A percentile compares a stretch with the other conserved stretches of the same genome.
phyloP scores from a whole-genome alignment of 1,140 invertebrate genomes.

The Lepeophtheirus salmonis region DNA sequence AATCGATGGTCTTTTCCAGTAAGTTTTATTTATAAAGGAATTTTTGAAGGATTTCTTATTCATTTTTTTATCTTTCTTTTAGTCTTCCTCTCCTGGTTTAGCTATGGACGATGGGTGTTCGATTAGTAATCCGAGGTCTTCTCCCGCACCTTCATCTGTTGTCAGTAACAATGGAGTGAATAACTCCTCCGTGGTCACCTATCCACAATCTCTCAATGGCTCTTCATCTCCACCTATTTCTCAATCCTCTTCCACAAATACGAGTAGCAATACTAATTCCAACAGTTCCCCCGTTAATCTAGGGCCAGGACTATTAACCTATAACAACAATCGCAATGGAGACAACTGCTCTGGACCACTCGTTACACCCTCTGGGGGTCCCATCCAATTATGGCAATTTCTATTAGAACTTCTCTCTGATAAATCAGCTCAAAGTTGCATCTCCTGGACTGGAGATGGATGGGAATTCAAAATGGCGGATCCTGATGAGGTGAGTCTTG shows the following conservation, averaged over 20 bases:
- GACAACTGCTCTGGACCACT: neutral
- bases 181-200: too few relatives aligned
- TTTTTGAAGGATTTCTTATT: too few relatives aligned
- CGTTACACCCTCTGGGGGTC: constrained; percentile 33
- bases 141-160: neutral
- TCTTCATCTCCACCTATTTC: neutral
- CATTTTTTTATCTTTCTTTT: neutral
- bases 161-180: too few relatives aligned
- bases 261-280: neutral
- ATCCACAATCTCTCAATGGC: neutral
- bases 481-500: constrained; percentile 53
- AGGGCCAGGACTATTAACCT: neutral
- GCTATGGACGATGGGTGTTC: neutral
- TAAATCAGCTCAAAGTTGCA: constrained; percentile 85
- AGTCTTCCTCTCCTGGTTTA: neutral
- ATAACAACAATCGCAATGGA: neutral
- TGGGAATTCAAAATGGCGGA: constrained; percentile 99
- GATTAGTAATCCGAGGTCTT: neutral
- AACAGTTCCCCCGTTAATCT: neutral
- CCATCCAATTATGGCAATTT: constrained; percentile 94
- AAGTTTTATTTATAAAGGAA: too few relatives aligned
- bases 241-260: neutral
- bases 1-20: neutral
- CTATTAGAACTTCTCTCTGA: constrained; percentile 84
- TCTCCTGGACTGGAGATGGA: constrained; percentile 93